Base-by-base conservation (phyloP, 2,797 vertebrate species). In the Otolemur crassicaudatus region DNA sequence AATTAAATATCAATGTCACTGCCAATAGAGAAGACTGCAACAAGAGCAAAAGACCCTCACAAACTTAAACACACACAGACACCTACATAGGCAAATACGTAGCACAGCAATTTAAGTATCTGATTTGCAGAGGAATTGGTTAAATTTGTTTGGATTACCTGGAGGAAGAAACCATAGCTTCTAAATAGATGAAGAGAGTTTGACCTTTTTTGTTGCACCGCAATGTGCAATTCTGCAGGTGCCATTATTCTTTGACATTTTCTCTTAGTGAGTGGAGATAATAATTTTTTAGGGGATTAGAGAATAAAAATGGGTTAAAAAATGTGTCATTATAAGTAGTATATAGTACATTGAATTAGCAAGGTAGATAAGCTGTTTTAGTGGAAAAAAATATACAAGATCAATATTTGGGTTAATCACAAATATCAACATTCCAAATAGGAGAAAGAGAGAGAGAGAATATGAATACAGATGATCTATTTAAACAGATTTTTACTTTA, bases 401-500 rank as follows among this genome's bases (percentile, higher is more conserved):
- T 82, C 70, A 46, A 93, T 40, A 82, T 85, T 95, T 97, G 88
- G 58, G 2, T 43, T 31, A 94, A 93, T 83, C 63, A 92, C 27
- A 83, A 91, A 89, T 69, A 43, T 16, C 95, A 61, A 27, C 34
- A 75, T 76, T 75, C 4, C 61, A 96, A 80, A 43, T 61, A 29
- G 34, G 82, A 31, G 20, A 8, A 1, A 82, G 10, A 63, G 7
- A 80, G 80, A 86, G 29, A 86, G 29, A 92, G 14, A 31, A 5
- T 67, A 67, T 67, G 65, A 87, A 72, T 65, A 80, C 43, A 46
- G 90, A 56, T 85, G 29, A 43, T 13, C 3, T 87, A 85, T 17
- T 82, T 90, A 86, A 83, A 72, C 97, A 96, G 87, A 87, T 96
- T 97, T 95, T 95, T 97, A 73, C 95, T 94, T 86, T 96, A 37